Base-by-base conservation (phyloP, 2,113 vertebrate genomes). In the Narcine bancroftii region DNA sequence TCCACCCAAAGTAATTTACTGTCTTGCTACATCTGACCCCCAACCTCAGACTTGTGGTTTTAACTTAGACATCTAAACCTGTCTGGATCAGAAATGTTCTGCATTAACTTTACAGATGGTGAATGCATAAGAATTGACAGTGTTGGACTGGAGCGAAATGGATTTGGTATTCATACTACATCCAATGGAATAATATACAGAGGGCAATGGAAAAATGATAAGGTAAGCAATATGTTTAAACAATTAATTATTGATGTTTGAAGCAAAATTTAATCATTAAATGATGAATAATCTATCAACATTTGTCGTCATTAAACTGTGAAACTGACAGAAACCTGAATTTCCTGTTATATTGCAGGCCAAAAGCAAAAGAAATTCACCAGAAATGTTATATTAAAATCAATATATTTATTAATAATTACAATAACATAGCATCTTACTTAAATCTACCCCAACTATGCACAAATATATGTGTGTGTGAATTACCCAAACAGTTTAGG, bases 141-240 rank as follows among this genome's bases (percentile, higher is more conserved):
- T 50, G 96, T 95, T 85, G 92, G 92, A 50, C 92, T 96, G 33
- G 93, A 96, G 93, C 97, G 97, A 93, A 96, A 94, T 24, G 96
- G 97, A 15, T 36, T 77, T 42, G 97, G 97, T 56, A 93, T 94
- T 93, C 96, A 97, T 92, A 96, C 93, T 1, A 94, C 96, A 3
- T 93, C 95, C 29, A 92, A 93, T 17, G 95, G 97, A 26, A 93
- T 96, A 79, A 93, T 92, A 11, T 97, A 97, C 73, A 93, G 66
- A 1, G 95, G 97, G 94, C 95, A 93, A 92, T 98, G 97, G 97
- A 93, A 93, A 71, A 94, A 97, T 73, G 96, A 97, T 94, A 97
- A 96, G 95, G 97, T 97, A 94, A 92, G 24, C 3, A 6, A 63
- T n/a, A n/a, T 19, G 29, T 10, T 83, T 53, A 83, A 83, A 83